Base-by-base conservation (phyloP, 2,113 vertebrate genomes). In the Empidonax alnorum region DNA sequence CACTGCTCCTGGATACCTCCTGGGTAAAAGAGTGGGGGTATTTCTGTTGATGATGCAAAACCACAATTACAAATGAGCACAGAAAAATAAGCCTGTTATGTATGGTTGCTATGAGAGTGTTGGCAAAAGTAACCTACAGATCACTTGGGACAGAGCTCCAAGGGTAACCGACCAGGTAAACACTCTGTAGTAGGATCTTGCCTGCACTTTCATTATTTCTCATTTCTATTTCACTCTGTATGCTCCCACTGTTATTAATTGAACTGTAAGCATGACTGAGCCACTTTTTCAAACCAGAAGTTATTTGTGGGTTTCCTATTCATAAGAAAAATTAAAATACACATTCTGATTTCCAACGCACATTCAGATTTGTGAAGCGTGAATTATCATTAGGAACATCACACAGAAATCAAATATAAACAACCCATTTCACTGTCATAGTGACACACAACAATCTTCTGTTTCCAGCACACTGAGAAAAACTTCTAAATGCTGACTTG, bases 201-300 rank as follows among this genome's bases (percentile, higher is more conserved):
- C 69, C 39, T 76, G 44, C 10, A 24, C 53, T 92, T 56, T 27
- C 28, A 28, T 76, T 1, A 16, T 77, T 91, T 50, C 56, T 63
- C 6, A 79, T 90, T 82, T 62, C 71, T 80, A 0, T 84, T 92
- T 90, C 23, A 6, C 47, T 84, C 73, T 83, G 44, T 83, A 35
- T 80, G 79, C 35, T 92, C 42, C 71, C 50, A 27, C 33, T 69
- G 50, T 49, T 96, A 90, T 80, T 96, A 90, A 93, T 90, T 46
- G 44, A 77, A 56, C 79, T 84, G 59, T 71, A 62, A 86, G 65
- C 56, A 23, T 6, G 68, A 22, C 47, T 75, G 55, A 71, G 89
- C 83, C 83, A 94, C 20, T 52, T 65, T 84, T 89, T 90, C 47
- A 67, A 90, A 90, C 23, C 7, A 12, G 21, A 94, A 27, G 35